These are phyloP conservation scores for Drosophila persimilis DNA, from an alignment of 1,140 invertebrate genomes.

Conservation along the genomic window DNA sequence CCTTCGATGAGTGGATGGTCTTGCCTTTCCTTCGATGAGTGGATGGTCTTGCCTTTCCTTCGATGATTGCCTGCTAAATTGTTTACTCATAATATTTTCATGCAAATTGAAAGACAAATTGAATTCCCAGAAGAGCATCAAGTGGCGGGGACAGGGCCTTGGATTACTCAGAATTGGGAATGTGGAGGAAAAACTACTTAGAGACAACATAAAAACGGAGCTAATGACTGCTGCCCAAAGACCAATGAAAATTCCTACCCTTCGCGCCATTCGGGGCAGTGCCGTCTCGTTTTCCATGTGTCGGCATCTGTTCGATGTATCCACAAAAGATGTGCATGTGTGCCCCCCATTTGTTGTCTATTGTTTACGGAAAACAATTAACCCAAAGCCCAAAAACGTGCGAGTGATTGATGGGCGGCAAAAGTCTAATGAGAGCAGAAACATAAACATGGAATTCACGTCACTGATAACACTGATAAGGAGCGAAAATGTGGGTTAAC, in stretches of 20 bases:
- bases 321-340: slow-evolving; percentile 18
- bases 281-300: slow-evolving; percentile 2
- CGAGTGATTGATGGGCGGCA: slow-evolving; percentile 58
- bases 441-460: slow-evolving; percentile 11
- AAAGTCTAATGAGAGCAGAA: slow-evolving; percentile 54
- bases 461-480: slow-evolving; percentile 31
- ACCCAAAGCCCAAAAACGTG: slow-evolving; percentile 32
- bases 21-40: too few relatives aligned
- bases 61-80: background rate
- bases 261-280: slow-evolving; percentile 18
- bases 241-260: slow-evolving; percentile 68
- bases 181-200: slow-evolving; percentile 50
- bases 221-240: slow-evolving; percentile 63
- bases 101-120: slow-evolving; percentile 9
- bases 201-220: slow-evolving; percentile 38
- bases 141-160: background rate
- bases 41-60: too few relatives aligned
- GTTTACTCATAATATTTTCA: slow-evolving; percentile 1
- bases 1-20: too few relatives aligned
- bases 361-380: slow-evolving; percentile 65
- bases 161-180: background rate
- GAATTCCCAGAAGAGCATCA: slow-evolving; percentile 12
- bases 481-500: slow-evolving; percentile 33
- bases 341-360: slow-evolving; percentile 33
- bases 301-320: slow-evolving; percentile 27